Percentiles rank a stretch among this genome's conserved stretches.
Conservation (phyloP, 2,888 invertebrate species). For the Phytoseiulus persimilis region DNA sequence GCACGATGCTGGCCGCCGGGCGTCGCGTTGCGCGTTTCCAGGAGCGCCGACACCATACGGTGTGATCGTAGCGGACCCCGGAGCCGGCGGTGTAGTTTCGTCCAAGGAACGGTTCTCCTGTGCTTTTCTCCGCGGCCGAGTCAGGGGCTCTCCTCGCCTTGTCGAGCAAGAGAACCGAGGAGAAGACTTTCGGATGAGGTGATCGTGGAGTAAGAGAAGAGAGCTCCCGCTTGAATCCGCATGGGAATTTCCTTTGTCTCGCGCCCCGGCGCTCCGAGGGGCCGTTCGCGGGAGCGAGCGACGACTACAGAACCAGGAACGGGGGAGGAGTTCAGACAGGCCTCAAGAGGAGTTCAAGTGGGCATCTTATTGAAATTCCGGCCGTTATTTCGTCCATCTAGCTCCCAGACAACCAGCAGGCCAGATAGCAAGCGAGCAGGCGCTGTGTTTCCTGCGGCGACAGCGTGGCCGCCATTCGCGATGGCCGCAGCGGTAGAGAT, state of each 20-base stretch:
- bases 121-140: background rate
- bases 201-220: background rate
- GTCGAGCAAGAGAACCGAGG: background rate
- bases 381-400: background rate
- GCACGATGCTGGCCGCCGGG: no score
- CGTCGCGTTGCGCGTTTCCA: no score
- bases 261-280: background rate
- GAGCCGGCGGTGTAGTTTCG: no score
- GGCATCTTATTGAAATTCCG: conserved; percentile 38
- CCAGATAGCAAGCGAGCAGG: background rate
- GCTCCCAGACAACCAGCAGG: conserved; percentile 7
- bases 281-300: background rate
- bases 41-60: no score
- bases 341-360: conserved; percentile 21
- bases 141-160: background rate
- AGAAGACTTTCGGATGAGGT: background rate
- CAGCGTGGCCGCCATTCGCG: background rate
- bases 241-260: background rate
- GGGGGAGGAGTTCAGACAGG: background rate
- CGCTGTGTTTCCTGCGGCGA: background rate
- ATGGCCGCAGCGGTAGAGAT: background rate
- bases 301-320: background rate
- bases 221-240: background rate
- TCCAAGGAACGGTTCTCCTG: no score
- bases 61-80: no score